Conservation (phyloP, 2,113 vertebrate genomes). For the Rostratula benghalensis region DNA sequence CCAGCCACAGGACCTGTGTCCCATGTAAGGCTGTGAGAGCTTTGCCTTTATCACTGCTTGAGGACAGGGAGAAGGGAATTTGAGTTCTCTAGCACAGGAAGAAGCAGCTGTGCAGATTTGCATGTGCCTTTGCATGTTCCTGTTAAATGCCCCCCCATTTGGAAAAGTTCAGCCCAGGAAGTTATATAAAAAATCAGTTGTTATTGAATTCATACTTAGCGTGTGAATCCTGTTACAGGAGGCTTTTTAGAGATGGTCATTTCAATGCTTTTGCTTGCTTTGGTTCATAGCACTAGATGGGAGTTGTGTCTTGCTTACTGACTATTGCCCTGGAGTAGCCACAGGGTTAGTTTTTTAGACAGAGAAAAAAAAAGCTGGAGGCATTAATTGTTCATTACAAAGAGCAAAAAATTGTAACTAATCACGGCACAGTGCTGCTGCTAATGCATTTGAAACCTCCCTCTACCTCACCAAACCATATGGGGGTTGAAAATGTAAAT, state of each 20-base stretch:
- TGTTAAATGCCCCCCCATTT: neutral
- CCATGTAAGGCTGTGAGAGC: neutral
- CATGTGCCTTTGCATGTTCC: neutral
- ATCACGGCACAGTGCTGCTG: neutral
- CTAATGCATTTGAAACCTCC: conserved; percentile 39
- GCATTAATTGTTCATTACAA: conserved; percentile 34
- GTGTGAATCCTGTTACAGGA: neutral
- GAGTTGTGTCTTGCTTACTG: neutral
- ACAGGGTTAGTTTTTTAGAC: neutral
- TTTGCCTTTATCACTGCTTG: neutral
- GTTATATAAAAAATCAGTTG: neutral
- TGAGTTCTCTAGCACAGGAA: neutral
- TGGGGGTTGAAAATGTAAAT: conserved; percentile 67
- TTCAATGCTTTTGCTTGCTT: neutral
- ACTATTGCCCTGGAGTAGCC: neutral
- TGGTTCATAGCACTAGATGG: neutral
- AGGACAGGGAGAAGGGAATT: neutral
- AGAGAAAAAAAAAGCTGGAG: neutral
- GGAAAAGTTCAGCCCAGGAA: neutral
- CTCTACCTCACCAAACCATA: conserved; percentile 16
- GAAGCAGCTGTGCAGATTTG: neutral
- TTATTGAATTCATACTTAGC: neutral
- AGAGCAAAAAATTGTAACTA: conserved; percentile 14
- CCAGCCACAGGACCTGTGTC: neutral
- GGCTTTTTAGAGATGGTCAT: neutral